Evolutionary conservation across 2,888 invertebrate species (phyloP), one percentile per base, ranked within the genome.

Genomic region (Linhomoeus sp.): DNA sequence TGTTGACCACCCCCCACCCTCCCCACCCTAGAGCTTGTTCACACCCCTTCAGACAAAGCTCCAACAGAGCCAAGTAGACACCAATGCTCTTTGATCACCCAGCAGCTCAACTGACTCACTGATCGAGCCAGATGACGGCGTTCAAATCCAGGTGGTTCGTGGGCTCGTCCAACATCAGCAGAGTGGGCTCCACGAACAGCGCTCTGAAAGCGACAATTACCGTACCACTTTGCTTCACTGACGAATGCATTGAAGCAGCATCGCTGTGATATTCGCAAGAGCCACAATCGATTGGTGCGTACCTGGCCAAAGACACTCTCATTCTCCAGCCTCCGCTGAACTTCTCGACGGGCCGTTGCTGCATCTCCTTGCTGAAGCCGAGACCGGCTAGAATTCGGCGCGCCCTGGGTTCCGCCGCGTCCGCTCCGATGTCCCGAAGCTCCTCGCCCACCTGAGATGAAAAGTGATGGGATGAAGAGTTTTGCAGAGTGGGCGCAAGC

Each of bases 81-180:
- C 29, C 29, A 29, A 29, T 29, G 29, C 7, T 12, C 29, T n/a
- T n/a, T n/a, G 7, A 29, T 29, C 29, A 9, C 29, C 7, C 29
- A 12, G 12, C 7, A 5, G 12, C 5, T 29, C 12, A 29, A 29
- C 12, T 12, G 29, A 9, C 29, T 29, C 29, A 84, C 80, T 97
- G 94, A 66, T 99, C 97, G 48, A 99, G 75, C 97, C 97, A 97
- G 74, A 99, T 99, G 44, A 97, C 97, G 54, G 97, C 97, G 64
- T 97, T 99, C 49, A 97, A 74, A 74, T 97, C 97, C 58, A 97
- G 78, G 70, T 97, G 97, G 71, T 99, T 97, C 0, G 97, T 97
- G 53, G 97, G 97, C 75, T 97, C 97, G 70, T 99, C 97, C 33
- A 97, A 77, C 66, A 99, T 73, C 25, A 97, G 70, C n/a, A 97